Evolutionary conservation across 2,888 invertebrate species (phyloP).

Genomic region (Sminthurinus aureus): DNA sequence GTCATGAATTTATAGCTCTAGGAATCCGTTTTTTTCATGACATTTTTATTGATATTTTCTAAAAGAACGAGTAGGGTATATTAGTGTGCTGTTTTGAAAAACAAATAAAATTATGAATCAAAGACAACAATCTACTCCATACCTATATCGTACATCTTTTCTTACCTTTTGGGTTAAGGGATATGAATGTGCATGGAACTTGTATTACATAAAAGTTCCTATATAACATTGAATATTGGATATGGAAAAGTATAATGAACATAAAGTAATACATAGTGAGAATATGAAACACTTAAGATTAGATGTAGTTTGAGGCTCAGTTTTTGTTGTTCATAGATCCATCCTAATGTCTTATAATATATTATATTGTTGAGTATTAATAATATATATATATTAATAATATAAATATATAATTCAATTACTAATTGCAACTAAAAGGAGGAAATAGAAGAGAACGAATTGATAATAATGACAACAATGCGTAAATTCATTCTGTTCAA

Average conservation of each 20-base stretch:
- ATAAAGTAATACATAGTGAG: neutral
- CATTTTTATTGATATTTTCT: slow-evolving; percentile 10
- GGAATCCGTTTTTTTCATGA: neutral
- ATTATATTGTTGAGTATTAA: neutral
- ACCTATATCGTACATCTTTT: neutral
- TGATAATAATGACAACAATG: neutral
- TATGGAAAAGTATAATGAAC: neutral
- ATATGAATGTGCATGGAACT: neutral
- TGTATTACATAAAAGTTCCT: neutral
- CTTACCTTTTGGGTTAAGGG: too few relatives aligned
- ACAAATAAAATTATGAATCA: neutral
- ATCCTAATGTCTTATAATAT: neutral
- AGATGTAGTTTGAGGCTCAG: neutral
- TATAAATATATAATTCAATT: neutral
- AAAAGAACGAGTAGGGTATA: neutral
- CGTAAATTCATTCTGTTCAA: neutral
- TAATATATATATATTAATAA: neutral
- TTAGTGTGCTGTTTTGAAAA: too few relatives aligned
- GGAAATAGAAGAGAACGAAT: neutral
- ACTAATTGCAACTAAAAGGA: neutral
- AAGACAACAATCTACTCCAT: neutral
- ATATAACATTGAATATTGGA: neutral
- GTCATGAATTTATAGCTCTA: neutral
- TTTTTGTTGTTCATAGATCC: neutral
- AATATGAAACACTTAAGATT: too few relatives aligned